phyloP scores from a whole-genome alignment of 2,888 invertebrate genomes.

The Callyntrura sp. region DNA sequence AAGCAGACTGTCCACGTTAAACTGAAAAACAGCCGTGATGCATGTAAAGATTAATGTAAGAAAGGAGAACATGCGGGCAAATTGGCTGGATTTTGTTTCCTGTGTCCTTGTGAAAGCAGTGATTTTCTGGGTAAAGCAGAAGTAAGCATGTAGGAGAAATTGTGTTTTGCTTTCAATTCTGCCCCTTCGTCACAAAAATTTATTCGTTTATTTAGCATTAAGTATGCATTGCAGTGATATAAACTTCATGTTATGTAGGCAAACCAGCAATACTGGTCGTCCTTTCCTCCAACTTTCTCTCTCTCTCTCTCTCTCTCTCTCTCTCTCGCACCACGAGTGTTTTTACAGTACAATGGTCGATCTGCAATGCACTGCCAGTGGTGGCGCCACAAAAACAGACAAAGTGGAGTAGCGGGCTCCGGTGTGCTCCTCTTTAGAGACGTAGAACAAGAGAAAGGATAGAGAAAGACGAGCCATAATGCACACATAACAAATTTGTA shows the following conservation, averaged over 20 bases:
- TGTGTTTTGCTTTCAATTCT: constrained; percentile 51
- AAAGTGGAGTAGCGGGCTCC: constrained; percentile 63
- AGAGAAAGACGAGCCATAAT: background rate
- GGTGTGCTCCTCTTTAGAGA: constrained; percentile 60
- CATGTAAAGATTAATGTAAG: constrained; percentile 11
- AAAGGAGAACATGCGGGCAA: constrained; percentile 23
- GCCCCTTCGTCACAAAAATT: constrained; percentile 47
- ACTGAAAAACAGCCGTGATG: constrained; percentile 4
- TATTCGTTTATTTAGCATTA: constrained; percentile 66
- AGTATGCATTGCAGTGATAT: constrained; percentile 75
- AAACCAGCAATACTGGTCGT: constrained; percentile 30
- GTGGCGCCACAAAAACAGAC: constrained; percentile 74
- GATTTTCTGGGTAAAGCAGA: constrained; percentile 22
- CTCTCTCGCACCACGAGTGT: background rate
- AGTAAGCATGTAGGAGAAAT: constrained; percentile 25
- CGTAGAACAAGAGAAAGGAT: background rate
- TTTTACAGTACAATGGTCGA: constrained; percentile 2
- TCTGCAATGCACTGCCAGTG: constrained; percentile 70
- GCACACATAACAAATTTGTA: constrained; percentile 52
- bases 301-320: background rate
- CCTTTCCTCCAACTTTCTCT: background rate
- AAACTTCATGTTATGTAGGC: constrained; percentile 19
- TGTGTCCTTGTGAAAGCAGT: constrained; percentile 69
- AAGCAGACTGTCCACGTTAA: background rate
- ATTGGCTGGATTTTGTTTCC: constrained; percentile 58